phyloP scores from a whole-genome alignment of 2,888 invertebrate genomes.

The Syrphus vitripennis region DNA sequence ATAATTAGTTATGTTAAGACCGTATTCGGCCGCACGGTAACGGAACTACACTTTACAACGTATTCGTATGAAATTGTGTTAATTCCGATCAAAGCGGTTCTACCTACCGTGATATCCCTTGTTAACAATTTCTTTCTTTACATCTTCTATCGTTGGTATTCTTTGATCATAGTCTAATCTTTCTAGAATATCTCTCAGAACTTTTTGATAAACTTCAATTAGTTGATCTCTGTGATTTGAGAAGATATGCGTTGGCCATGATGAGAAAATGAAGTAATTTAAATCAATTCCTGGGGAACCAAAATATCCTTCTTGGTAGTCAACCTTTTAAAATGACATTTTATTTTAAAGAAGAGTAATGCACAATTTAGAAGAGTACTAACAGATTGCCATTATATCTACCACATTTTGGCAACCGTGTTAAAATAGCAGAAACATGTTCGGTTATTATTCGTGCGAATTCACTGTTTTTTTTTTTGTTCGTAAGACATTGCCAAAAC shows the following conservation, averaged over 20 bases:
- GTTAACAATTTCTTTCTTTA: constrained; percentile 73
- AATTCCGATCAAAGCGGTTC: too few species aligned
- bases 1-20: too few species aligned
- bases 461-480: too few species aligned
- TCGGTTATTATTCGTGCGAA: too few species aligned
- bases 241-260: constrained; percentile 74
- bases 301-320: constrained; percentile 77
- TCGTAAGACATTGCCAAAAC: too few species aligned
- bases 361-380: too few species aligned
- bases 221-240: constrained; percentile 72
- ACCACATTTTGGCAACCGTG: too few species aligned
- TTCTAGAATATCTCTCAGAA: constrained; percentile 71
- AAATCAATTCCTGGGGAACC: constrained; percentile 77
- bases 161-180: constrained; percentile 73
- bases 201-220: constrained; percentile 73
- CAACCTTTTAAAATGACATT: constrained; percentile 71
- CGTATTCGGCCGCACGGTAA: too few species aligned
- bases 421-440: too few species aligned
- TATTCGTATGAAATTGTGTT: too few species aligned
- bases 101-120: constrained; percentile 75
- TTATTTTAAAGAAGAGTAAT: not conserved
- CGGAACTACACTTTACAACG: too few species aligned
- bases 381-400: too few species aligned
- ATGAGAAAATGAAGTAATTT: constrained; percentile 76
- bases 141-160: constrained; percentile 75